Base-by-base conservation (phyloP, 2,888 invertebrate species). In the Eupithecia tripunctaria region DNA sequence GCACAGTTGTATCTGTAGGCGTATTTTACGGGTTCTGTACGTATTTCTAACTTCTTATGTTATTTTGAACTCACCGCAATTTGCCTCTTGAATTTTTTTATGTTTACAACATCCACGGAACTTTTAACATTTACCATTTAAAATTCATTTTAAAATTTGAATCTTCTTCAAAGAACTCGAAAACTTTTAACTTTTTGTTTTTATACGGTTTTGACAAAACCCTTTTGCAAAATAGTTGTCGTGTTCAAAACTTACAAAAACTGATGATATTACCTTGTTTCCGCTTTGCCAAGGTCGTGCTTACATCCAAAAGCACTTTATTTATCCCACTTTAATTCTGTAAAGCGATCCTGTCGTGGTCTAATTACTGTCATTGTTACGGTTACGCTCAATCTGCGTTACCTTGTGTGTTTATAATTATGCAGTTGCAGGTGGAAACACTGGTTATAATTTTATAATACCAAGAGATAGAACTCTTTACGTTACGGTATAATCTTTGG, bases 251-350 rank as follows among this genome's bases (percentile, higher is more conserved):
- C 25, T 51, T 3, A 56, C 21, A 25, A 51, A 51, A 25, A 25
- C 56, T 56, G 21, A 5, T 56, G 25, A 14, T 51, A 83, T 85
- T 85, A 83, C 84, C 70, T 81, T 70, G 68, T 74, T 66, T 76
- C 72, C 72, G 68, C 72, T 70, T 63, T 66, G 70, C 66, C 71
- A 67, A 76, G 79, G 79, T 79, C 76, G 74, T 71, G 60, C 76
- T 79, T 81, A 79, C 80, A 78, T 75, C n/a, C 38, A 74, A 77
- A 77, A 71, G 67, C 72, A 69, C 70, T 66, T 25, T 56, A 47
- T n/a, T 2, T n/a, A 47, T 47, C 47, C 10, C 47, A 51, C 14
- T 36, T 43, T 51, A n/a, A 60, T 60, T 67, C 78, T 76, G 68
- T 74, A 66, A 77, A 68, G 67, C 67, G 60, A 72, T 72, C 73